Evolutionary conservation across 2,888 invertebrate genomes (phyloP).

Genomic region (Pseudococcus jackbeardsleyi): DNA sequence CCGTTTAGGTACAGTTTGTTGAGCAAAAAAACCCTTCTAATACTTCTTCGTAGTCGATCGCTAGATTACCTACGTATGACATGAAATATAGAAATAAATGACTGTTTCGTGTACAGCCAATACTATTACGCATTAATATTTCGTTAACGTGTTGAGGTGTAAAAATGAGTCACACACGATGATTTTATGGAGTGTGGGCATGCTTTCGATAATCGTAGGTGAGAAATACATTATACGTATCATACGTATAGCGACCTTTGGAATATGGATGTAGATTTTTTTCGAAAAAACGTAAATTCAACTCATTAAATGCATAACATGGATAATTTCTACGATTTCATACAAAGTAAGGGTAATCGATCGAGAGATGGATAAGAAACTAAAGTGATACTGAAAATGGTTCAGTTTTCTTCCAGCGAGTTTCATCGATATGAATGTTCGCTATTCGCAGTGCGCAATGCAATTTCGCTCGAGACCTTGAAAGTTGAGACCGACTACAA

Average conservation of each 20-base stretch:
- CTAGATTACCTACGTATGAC: background rate
- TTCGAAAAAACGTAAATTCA: background rate
- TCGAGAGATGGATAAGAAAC: no score
- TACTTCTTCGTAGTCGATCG: background rate
- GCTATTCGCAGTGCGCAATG: constrained; percentile 2
- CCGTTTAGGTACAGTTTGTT: background rate
- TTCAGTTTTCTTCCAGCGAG: background rate
- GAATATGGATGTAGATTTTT: background rate
- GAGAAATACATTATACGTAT: background rate
- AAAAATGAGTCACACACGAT: background rate
- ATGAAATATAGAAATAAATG: background rate
- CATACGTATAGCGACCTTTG: background rate
- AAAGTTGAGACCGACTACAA: background rate
- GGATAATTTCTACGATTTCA: no score
- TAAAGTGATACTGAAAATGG: background rate
- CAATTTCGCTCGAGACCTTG: constrained; percentile 16
- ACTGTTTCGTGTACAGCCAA: background rate
- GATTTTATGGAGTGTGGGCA: background rate
- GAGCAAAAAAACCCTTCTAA: background rate
- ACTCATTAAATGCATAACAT: no score
- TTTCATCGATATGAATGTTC: background rate
- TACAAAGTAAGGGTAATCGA: no score
- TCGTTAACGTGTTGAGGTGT: background rate
- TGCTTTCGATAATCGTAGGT: background rate
- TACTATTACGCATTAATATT: background rate